Evolutionary conservation across 2,888 invertebrate genomes (phyloP).

Genomic region (Sclerodermus sp.): DNA sequence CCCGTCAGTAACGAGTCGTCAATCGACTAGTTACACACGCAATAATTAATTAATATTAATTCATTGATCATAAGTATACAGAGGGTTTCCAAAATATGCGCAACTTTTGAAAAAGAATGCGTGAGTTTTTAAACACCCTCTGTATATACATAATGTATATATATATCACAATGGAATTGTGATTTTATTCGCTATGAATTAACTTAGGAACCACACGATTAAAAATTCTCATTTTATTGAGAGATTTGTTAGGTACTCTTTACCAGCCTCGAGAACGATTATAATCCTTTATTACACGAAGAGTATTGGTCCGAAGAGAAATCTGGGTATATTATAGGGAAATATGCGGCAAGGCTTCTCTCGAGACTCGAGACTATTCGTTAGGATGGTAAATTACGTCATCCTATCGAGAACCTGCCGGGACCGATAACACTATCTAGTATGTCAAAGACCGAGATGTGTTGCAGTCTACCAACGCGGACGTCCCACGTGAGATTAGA

Average conservation of each 20-base stretch:
- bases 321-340: conserved; percentile 23
- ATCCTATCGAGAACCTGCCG: not conserved
- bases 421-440: not conserved
- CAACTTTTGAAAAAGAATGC: too few species aligned
- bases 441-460: too few species aligned
- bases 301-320: conserved; percentile 49
- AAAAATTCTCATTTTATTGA: conserved; percentile 26
- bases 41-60: too few species aligned
- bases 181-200: not conserved
- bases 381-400: not conserved
- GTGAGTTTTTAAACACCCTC: too few species aligned
- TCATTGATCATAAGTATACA: too few species aligned
- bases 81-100: too few species aligned
- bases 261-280: conserved; percentile 33
- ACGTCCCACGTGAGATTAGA: too few species aligned
- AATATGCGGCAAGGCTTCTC: not conserved
- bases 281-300: conserved; percentile 35
- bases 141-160: not conserved
- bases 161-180: not conserved
- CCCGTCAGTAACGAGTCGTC: too few species aligned
- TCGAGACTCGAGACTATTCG: not conserved
- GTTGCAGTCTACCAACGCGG: too few species aligned
- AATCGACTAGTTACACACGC: too few species aligned
- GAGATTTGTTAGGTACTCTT: conserved; percentile 29
- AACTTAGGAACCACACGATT: conserved; percentile 38